These are phyloP conservation scores for Ichneumoninae sp. DNA, from an alignment of 2,888 invertebrate genomes.

Conservation along the genomic window DNA sequence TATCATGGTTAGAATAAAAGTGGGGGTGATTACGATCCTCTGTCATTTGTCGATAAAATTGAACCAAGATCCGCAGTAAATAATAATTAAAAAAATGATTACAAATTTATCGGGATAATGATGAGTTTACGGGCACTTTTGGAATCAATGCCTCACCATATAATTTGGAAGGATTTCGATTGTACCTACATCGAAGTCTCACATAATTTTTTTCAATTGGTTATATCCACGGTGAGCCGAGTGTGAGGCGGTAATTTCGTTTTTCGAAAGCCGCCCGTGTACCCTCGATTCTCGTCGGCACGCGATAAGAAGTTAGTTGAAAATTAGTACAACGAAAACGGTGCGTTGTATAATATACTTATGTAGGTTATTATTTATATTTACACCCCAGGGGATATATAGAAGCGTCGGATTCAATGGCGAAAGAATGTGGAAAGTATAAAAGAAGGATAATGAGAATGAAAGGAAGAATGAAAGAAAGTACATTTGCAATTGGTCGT, in stretches of 20 bases:
- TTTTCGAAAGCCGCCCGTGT: constrained; percentile 8
- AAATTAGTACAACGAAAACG: constrained; percentile 57
- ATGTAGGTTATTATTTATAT: constrained; percentile 3
- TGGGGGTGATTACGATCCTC: neutral
- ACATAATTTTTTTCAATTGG: constrained; percentile 13
- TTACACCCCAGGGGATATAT: constrained; percentile 6
- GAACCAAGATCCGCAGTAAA: neutral
- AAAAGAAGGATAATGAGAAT: constrained; percentile 21
- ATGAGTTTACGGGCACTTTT: neutral
- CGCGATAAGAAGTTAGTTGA: constrained; percentile 62
- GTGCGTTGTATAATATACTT: constrained; percentile 4
- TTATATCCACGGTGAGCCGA: constrained; percentile 15
- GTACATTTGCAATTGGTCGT: constrained; percentile 11
- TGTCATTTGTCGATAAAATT: neutral
- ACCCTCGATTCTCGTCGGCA: constrained; percentile 40
- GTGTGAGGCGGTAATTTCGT: constrained; percentile 41
- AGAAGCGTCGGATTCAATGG: neutral
- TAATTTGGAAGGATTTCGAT: constrained; percentile 10
- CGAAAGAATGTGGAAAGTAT: constrained; percentile 26
- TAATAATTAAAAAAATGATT: neutral
- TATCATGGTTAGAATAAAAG: neutral
- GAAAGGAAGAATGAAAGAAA: constrained; percentile 34
- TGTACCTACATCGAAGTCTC: constrained; percentile 1
- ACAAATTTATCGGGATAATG: neutral
- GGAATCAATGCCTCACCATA: neutral